A percentile compares a stretch with the other conserved stretches of the same genome.
Evolutionary conservation across 2,797 vertebrate genomes (phyloP).

Genomic region (Pipistrellus kuhlii): DNA sequence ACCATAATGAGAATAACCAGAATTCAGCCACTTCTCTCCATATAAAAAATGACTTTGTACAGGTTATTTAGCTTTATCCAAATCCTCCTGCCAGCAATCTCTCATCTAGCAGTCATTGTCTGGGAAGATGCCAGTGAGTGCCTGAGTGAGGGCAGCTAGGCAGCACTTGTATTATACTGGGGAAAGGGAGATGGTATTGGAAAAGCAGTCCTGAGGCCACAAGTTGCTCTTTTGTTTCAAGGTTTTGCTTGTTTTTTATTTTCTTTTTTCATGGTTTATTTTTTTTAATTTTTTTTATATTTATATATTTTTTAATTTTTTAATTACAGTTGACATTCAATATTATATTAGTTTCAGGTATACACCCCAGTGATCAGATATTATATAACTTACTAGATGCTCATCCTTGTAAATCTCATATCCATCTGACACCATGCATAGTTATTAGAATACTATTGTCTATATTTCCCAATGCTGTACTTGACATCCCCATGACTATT

Average conservation of each 20-base stretch:
- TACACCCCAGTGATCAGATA: not conserved
- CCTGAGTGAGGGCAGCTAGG: not conserved
- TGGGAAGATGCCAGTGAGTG: not conserved
- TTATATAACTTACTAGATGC: not conserved
- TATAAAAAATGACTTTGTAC: not conserved
- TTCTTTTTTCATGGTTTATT: not conserved
- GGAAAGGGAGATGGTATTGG: not conserved
- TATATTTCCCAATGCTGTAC: not conserved
- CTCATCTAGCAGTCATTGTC: not conserved
- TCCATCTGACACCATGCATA: not conserved
- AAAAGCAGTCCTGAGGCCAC: not conserved
- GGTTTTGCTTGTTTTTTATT: not conserved
- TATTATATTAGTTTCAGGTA: not conserved
- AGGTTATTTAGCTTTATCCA: conserved; percentile 8
- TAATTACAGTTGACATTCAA: not conserved
- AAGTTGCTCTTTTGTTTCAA: not conserved
- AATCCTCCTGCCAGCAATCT: not conserved
- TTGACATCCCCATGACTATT: not conserved
- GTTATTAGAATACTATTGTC: not conserved
- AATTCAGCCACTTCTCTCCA: conserved; percentile 6
- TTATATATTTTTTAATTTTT: not conserved
- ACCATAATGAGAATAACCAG: not conserved
- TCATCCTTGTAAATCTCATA: not conserved
- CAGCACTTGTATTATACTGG: not conserved
- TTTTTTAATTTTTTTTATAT: not conserved